These are phyloP conservation scores for Lasius platythorax DNA, from an alignment of 2,888 invertebrate species.

Conservation along the genomic window DNA sequence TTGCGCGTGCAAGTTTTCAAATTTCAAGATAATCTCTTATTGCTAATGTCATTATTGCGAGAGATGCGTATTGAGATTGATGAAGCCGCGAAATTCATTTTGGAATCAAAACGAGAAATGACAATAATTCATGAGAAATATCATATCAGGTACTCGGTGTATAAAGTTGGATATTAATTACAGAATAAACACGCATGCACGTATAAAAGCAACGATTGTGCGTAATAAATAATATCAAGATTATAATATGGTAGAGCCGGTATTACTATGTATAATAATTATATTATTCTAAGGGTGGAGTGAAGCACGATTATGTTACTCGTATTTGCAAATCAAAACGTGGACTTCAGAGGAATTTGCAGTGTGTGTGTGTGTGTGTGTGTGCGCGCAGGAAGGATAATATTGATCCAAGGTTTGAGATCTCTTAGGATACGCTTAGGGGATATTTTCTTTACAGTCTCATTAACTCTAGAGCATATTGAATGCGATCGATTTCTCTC, in stretches of 20 bases:
- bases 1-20: neutral
- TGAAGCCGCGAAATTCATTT: neutral
- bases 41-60: constrained; percentile 5
- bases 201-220: constrained; percentile 36
- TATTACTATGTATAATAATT: neutral
- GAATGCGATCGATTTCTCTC: neutral
- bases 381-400: neutral
- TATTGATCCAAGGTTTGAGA: neutral
- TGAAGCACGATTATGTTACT: neutral
- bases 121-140: constrained; percentile 18
- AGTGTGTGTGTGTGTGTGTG: neutral
- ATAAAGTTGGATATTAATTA: constrained; percentile 24
- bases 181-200: neutral
- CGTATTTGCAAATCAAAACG: neutral
- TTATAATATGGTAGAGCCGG: neutral
- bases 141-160: constrained; percentile 10
- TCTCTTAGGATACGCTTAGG: neutral
- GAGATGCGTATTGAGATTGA: constrained; percentile 3
- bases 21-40: constrained; percentile 16
- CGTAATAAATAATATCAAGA: constrained; percentile 33
- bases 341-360: neutral
- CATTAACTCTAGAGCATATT: neutral
- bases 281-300: neutral
- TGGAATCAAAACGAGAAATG: neutral
- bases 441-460: neutral